Percentiles rank a stretch among this genome's conserved stretches.
Evolutionary conservation across 2,888 invertebrate species (phyloP).

Genomic region (Lasioglossum marginatum): DNA sequence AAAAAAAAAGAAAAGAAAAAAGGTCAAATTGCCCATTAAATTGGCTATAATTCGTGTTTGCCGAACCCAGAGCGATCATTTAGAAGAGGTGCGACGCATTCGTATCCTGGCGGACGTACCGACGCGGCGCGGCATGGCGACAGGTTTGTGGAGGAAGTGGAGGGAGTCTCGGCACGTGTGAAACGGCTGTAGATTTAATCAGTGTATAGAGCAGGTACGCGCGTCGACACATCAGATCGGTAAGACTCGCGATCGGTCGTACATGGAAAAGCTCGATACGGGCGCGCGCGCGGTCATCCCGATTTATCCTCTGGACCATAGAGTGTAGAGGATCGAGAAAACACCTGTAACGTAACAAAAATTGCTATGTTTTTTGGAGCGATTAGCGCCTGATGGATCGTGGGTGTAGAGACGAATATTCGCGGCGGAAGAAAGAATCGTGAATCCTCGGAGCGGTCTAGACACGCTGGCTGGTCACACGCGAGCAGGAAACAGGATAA

Average conservation of each 20-base stretch:
- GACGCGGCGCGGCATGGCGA: neutral
- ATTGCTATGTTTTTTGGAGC: neutral
- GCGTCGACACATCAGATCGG: slow-evolving; percentile 34
- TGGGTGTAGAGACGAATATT: neutral
- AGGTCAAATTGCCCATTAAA: slow-evolving; percentile 42
- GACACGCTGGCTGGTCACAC: neutral
- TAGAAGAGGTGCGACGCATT: slow-evolving; percentile 56
- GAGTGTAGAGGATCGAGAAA: neutral
- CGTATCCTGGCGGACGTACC: slow-evolving; percentile 44
- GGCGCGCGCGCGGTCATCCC: neutral
- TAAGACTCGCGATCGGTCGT: neutral
- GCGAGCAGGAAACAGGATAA: neutral
- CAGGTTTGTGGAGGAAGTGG: slow-evolving; percentile 18
- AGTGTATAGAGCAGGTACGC: slow-evolving; percentile 45
- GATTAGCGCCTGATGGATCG: neutral
- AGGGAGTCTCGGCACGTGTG: slow-evolving; percentile 54
- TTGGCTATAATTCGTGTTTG: slow-evolving; percentile 46
- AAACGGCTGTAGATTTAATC: slow-evolving; percentile 64
- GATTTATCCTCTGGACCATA: neutral
- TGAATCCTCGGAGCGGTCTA: neutral
- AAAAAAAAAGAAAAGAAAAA: slow-evolving; percentile 15
- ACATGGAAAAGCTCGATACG: neutral
- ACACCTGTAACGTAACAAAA: neutral
- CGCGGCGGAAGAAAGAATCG: neutral
- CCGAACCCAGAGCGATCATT: slow-evolving; percentile 45